These are phyloP conservation scores for Ia io DNA, from an alignment of 2,113 vertebrate species.

Conservation along the genomic window DNA sequence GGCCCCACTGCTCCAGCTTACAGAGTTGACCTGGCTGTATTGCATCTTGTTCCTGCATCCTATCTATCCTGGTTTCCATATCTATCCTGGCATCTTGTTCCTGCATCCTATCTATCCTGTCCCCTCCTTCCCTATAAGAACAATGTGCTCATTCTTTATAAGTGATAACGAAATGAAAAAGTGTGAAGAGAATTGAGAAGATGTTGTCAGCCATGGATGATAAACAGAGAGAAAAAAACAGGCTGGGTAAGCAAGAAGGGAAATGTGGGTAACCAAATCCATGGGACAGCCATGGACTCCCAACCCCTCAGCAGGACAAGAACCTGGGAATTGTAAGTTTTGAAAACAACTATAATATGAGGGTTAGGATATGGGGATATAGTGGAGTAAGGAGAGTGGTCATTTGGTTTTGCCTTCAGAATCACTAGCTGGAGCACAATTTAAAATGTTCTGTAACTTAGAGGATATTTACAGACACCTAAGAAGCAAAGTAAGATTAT, in stretches of 20 bases:
- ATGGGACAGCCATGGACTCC: neutral
- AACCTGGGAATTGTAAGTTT: neutral
- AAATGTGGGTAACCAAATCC: neutral
- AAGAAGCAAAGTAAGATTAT: neutral
- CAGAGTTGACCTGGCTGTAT: too few relatives aligned
- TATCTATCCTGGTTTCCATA: neutral
- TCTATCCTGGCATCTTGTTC: neutral
- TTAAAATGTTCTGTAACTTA: neutral
- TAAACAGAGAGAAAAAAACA: neutral
- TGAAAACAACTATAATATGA: too few relatives aligned
- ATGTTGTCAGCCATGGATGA: neutral
- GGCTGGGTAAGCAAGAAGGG: neutral
- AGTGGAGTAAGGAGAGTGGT: accelerated
- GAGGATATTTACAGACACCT: neutral
- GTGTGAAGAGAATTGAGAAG: neutral
- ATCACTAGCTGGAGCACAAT: neutral
- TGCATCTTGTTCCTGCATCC: neutral
- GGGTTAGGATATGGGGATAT: accelerated
- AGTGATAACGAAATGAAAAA: neutral
- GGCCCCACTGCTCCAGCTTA: neutral
- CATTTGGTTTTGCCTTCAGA: neutral
- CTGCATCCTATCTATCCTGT: neutral
- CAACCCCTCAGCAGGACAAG: neutral
- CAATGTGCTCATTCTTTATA: neutral
- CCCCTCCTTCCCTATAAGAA: neutral